Base-by-base conservation (phyloP, 1,140 invertebrate genomes). In the Drosophila sp. region DNA sequence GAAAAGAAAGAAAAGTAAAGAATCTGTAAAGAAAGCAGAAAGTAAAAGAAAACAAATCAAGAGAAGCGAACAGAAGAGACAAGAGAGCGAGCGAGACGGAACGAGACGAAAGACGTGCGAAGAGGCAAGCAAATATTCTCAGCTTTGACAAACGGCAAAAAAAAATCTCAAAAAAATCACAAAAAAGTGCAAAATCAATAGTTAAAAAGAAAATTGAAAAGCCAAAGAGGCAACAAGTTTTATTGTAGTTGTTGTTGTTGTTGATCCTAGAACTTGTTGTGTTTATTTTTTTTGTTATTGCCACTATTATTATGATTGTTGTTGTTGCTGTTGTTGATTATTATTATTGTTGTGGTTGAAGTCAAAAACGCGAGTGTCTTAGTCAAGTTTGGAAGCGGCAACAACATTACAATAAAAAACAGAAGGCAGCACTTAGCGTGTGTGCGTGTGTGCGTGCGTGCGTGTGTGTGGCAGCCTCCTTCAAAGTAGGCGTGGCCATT, bases 141-240 rank as follows among this genome's bases (percentile, higher is more conserved):
- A 62, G 40, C 65, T 38, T 38, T 61, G 13, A 21, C 9, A 48
- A 27, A 36, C 57, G 29, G 18, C 41, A 56, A 59, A 67, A 32
- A 69, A 69, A 43, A 46, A n/a, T n/a, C n/a, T 38, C 7, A 34
- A 25, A 9, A 45, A 14, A 56, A 14, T 9, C 32, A 34, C 7
- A 36, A 36, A 36, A 59, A 25, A 40, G 43, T 43, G 72, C n/a
- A 73, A 72, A 58, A 53, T 45, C 29, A 43, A 63, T n/a, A 43
- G 27, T 40, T 38, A 38, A 54, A 65, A 73, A 46, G 56, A 67
- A 70, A 72, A 51, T 50, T 62, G 34, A 38, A 46, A 48, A 45
- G 29, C 40, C 69, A 83, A n/a, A n/a, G 78, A 79, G 80, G 70
- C 80, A 79, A 83, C 57, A 59, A 61, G 58, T 64, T 67, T 82